Evolutionary conservation across 2,113 vertebrate species (phyloP).

Genomic region (Atrichornis clamosus): DNA sequence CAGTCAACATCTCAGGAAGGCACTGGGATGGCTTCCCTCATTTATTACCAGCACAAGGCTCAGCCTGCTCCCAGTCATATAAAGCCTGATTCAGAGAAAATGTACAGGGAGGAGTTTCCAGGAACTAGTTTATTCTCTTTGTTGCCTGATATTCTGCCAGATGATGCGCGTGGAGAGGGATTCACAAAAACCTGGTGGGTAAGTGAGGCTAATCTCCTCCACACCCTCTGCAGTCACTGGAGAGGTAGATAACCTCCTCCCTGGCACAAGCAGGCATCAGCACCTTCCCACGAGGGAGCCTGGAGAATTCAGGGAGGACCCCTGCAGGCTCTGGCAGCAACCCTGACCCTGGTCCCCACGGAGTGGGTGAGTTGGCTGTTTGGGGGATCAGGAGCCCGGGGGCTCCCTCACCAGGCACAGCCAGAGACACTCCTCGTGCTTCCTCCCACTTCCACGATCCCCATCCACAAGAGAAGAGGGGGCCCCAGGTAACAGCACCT

Average conservation of each 20-base stretch:
- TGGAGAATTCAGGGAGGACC: neutral
- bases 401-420: accelerated
- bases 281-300: neutral
- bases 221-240: neutral
- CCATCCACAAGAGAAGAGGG: accelerated
- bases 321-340: neutral
- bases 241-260: neutral
- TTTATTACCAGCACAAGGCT: neutral
- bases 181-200: neutral
- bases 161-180: neutral
- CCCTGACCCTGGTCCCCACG: accelerated
- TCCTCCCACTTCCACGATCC: accelerated
- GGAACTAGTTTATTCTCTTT: neutral
- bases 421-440: accelerated
- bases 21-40: neutral
- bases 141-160: neutral
- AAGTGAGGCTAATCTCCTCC: neutral
- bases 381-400: neutral
- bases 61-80: neutral
- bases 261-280: neutral
- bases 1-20: neutral
- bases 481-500: neutral
- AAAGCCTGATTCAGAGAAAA: neutral
- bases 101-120: neutral
- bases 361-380: accelerated